Evolutionary conservation across 1,140 invertebrate genomes (phyloP).

Genomic region (Zaprionus capensis): DNA sequence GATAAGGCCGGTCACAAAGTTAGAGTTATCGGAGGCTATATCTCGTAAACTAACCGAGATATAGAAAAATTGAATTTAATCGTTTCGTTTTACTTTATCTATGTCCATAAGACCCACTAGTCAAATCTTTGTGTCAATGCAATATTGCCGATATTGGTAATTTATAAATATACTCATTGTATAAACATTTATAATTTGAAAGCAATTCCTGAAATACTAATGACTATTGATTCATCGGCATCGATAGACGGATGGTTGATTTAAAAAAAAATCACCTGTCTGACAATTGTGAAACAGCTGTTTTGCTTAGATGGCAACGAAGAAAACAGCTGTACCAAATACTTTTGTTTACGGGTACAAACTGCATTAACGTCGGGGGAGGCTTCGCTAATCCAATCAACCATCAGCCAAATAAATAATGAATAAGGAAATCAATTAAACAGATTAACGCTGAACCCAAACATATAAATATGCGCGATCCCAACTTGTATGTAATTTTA

Average conservation of each 20-base stretch:
- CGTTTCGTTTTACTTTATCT: too few relatives aligned
- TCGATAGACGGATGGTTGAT: conserved; percentile 11
- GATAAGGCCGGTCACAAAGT: too few relatives aligned
- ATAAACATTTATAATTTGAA: too few relatives aligned
- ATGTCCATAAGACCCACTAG: too few relatives aligned
- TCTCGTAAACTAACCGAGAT: too few relatives aligned
- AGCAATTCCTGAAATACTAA: too few relatives aligned
- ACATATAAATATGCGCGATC: conserved; percentile 71
- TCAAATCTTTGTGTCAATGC: too few relatives aligned
- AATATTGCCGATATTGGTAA: too few relatives aligned
- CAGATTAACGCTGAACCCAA: conserved; percentile 13
- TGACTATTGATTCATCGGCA: not conserved
- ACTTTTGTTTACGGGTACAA: conserved; percentile 39
- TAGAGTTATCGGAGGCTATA: too few relatives aligned
- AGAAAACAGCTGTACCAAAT: conserved; percentile 29
- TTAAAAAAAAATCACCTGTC: conserved; percentile 22
- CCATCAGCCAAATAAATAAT: conserved; percentile 50
- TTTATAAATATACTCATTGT: too few relatives aligned
- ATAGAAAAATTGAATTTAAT: too few relatives aligned
- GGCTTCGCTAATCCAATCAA: conserved; percentile 21
- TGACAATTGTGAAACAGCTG: conserved; percentile 28
- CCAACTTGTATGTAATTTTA: conserved; percentile 70
- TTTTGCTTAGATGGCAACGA: conserved; percentile 9
- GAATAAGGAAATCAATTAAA: conserved; percentile 24
- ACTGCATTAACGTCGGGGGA: conserved; percentile 23